Base-by-base conservation (phyloP, 2,888 invertebrate genomes). In the Pachycephus smyrnensis region DNA sequence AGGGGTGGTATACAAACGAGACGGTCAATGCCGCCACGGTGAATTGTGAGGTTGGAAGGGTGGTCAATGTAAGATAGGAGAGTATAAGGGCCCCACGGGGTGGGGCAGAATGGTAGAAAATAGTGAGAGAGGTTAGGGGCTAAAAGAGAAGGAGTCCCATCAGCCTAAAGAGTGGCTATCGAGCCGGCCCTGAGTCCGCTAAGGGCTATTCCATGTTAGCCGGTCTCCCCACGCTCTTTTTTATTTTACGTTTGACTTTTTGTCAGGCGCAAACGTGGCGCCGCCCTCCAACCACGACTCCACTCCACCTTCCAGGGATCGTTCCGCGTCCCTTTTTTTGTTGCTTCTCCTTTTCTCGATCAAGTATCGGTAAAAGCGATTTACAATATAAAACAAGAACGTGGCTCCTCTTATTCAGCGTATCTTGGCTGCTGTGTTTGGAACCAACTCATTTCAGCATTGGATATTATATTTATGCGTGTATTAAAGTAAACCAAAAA, bases 131-230 rank as follows among this genome's bases (percentile, higher is more conserved):
- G 40, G 40, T 40, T 40, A 40, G 40, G 40, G 40, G 40, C 40
- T 40, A 40, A 40, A 85, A 86, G 86, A 85, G 85, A 40, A 85
- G 84, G 82, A 88, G 89, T 88, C 89, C 89, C 90, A 90, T 90
- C 90, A 90, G 89, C 83, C 87, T 87, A 88, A 90, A 90, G 89
- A 89, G 89, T 86, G 89, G 88, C 90, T 91, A 91, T 90, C 90
- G 88, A 86, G 86, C 88, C 87, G 87, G 88, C 82, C 80, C 81
- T 80, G 81, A 85, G 84, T 79, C 79, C 83, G 84, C 91, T 91
- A 91, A 91, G 91, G 91, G 91, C 90, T 90, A 91, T 91, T 91
- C 89, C 91, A 91, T 91, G 91, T 91, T 91, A 90, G 88, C 88
- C 88, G 88, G 86, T 89, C 89, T 89, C 88, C 82, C 85, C 84